phyloP scores from a whole-genome alignment of 1,140 invertebrate species.

The Paracyclopina nana region DNA sequence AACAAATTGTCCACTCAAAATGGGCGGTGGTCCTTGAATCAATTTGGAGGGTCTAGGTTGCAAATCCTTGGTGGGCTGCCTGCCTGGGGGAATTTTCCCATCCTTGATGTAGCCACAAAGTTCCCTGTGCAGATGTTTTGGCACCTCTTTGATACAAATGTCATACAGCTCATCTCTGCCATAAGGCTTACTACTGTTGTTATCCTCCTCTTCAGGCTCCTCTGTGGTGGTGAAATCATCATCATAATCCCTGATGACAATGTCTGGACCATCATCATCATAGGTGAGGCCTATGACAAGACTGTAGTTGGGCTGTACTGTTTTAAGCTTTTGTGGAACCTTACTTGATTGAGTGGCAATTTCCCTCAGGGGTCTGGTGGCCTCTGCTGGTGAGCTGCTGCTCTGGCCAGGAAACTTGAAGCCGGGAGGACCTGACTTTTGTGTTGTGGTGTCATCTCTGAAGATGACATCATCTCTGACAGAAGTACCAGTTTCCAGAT shows the following conservation, averaged over 20 bases:
- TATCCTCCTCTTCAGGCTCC: neutral
- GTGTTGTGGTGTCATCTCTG: neutral
- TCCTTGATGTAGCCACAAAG: no score
- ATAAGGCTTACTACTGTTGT: neutral
- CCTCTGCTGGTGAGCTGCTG: neutral
- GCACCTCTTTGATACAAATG: conserved; percentile 2
- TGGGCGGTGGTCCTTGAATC: no score
- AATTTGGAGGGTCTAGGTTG: no score
- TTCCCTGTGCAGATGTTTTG: neutral
- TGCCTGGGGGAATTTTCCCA: no score
- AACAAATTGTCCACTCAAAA: no score
- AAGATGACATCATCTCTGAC: neutral
- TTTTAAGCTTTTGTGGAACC: neutral
- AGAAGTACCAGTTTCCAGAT: neutral
- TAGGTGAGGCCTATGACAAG: conserved; percentile 5
- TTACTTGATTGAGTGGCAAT: neutral
- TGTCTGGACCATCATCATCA: conserved; percentile 2
- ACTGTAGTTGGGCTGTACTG: neutral
- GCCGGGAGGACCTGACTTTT: no score
- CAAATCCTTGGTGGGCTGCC: no score
- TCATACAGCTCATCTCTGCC: conserved; percentile 3
- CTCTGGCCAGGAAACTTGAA: neutral
- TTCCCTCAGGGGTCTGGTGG: no score
- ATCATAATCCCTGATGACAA: conserved; percentile 2
- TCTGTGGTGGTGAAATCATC: neutral